Percentiles rank a stretch among this genome's conserved stretches.
Evolutionary conservation across 2,888 invertebrate species (phyloP).

Genomic region (Oxytorus armatus): DNA sequence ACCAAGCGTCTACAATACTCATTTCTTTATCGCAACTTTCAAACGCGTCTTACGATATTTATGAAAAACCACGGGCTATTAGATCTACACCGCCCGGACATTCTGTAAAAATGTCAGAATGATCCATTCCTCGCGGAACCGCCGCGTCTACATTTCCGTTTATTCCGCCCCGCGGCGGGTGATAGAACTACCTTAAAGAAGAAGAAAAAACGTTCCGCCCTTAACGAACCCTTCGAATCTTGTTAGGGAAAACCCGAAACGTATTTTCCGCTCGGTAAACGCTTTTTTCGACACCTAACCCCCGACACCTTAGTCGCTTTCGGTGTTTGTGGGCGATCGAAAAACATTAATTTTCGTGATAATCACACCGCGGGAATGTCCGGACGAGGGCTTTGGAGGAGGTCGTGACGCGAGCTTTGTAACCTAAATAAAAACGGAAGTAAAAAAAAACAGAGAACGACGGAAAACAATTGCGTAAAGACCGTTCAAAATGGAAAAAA

Average conservation of each 20-base stretch:
- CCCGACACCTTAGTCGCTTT: too few relatives aligned
- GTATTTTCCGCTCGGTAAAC: slow-evolving; percentile 12
- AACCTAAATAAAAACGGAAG: background rate
- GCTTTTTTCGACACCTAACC: too few relatives aligned
- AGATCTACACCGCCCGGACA: too few relatives aligned
- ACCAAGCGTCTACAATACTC: too few relatives aligned
- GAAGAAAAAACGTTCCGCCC: background rate
- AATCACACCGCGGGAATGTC: slow-evolving; percentile 26
- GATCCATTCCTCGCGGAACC: too few relatives aligned
- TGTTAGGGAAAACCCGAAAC: slow-evolving; percentile 3
- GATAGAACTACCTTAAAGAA: background rate
- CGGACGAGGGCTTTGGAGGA: slow-evolving; percentile 3
- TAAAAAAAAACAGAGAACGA: background rate
- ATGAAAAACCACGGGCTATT: too few relatives aligned
- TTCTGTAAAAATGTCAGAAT: too few relatives aligned
- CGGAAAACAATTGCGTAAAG: slow-evolving; percentile 9
- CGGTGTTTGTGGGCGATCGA: slow-evolving; percentile 32
- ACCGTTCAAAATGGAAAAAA: slow-evolving; percentile 17
- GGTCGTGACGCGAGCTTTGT: background rate
- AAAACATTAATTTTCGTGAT: slow-evolving; percentile 18
- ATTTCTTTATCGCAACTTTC: too few relatives aligned
- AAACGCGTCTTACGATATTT: too few relatives aligned
- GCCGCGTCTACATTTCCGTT: too few relatives aligned
- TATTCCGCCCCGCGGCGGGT: too few relatives aligned
- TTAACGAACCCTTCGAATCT: slow-evolving; percentile 1